Percentiles rank a stretch among this genome's conserved stretches.
Conservation (phyloP, 2,797 vertebrate genomes). For the Erithacus rubecula region DNA sequence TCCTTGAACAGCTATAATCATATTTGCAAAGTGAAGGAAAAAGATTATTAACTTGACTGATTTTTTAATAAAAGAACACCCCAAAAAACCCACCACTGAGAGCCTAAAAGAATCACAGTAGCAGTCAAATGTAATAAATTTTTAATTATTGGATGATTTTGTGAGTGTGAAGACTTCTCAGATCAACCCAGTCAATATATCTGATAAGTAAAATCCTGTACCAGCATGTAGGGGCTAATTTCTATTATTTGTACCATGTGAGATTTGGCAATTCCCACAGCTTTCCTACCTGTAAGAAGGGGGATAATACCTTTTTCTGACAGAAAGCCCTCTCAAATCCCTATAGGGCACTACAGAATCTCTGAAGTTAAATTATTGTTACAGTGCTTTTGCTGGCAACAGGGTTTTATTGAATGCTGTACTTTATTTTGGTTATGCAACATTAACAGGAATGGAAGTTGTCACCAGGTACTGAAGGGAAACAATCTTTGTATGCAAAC, state of each 20-base stretch:
- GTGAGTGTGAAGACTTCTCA: background rate
- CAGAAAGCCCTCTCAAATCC: background rate
- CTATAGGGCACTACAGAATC: background rate
- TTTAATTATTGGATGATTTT: background rate
- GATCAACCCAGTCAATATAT: background rate
- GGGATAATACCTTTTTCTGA: background rate
- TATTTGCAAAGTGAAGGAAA: background rate
- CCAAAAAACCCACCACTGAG: background rate
- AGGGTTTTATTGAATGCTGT: background rate
- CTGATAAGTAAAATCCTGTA: background rate
- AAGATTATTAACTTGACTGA: conserved; percentile 77
- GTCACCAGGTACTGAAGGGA: background rate
- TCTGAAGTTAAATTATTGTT: background rate
- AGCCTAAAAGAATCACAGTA: background rate
- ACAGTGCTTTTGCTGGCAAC: background rate
- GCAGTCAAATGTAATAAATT: background rate
- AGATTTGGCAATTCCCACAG: background rate
- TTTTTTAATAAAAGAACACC: conserved; percentile 60
- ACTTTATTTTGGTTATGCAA: background rate
- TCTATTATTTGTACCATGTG: background rate
- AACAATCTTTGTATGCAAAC: background rate
- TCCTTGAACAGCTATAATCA: background rate
- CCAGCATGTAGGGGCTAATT: background rate
- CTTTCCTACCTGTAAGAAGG: background rate
- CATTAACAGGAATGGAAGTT: background rate